These are phyloP conservation scores for Decapterus maruadsi DNA, from an alignment of 2,797 vertebrate species.

Conservation along the genomic window DNA sequence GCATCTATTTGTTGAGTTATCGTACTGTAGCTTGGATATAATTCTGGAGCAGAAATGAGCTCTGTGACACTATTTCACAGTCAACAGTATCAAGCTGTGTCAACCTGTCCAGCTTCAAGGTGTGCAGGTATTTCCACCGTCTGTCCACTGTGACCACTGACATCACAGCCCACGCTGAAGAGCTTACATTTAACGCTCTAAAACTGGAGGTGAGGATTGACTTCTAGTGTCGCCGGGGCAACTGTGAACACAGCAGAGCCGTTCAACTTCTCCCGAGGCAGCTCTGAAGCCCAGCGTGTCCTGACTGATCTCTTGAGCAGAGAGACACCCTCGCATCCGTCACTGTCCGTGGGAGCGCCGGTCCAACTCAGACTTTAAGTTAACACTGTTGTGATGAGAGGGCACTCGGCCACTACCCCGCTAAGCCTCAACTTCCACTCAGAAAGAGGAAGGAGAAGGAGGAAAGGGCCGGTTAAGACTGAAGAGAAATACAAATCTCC, in stretches of 20 bases:
- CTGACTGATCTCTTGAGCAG: slow-evolving; percentile 23
- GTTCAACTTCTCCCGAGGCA: slow-evolving; percentile 27
- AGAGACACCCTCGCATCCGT: slow-evolving; percentile 6
- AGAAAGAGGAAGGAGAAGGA: slow-evolving; percentile 7
- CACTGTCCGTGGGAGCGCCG: neutral
- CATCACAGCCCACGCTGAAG: neutral
- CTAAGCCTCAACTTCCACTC: neutral
- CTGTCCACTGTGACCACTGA: neutral
- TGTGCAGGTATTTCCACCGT: neutral
- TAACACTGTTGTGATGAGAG: slow-evolving; percentile 19
- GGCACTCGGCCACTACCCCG: slow-evolving; percentile 12
- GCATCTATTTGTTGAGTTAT: neutral
- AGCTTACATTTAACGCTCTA: slow-evolving; percentile 6
- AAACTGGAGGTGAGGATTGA: neutral
- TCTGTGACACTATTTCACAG: neutral
- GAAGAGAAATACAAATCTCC: neutral
- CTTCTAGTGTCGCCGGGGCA: slow-evolving; percentile 28
- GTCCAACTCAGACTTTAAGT: slow-evolving; percentile 14
- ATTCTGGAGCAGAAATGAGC: neutral
- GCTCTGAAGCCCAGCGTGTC: neutral
- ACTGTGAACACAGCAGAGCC: neutral
- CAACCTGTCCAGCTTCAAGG: neutral
- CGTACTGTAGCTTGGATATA: neutral
- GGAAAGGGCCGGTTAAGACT: neutral
- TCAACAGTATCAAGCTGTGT: neutral